phyloP scores from a whole-genome alignment of 2,113 vertebrate genomes.

The Ceyx melanurus region DNA sequence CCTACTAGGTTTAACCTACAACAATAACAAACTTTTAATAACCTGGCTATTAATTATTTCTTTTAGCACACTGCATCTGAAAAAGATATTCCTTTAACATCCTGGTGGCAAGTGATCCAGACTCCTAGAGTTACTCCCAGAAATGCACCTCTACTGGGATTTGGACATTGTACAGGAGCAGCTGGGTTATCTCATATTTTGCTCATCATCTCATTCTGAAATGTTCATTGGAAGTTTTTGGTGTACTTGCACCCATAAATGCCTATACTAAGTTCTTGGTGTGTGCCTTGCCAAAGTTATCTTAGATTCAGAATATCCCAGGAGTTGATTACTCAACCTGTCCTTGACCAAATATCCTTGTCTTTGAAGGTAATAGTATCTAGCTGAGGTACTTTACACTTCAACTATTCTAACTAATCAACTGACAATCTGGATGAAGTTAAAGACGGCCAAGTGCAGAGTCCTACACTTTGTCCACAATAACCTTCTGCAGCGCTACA shows the following conservation, averaged over 20 bases:
- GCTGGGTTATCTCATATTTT: background rate
- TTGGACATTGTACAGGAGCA: background rate
- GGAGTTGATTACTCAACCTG: background rate
- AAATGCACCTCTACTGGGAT: background rate
- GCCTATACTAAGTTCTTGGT: background rate
- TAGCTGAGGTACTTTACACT: background rate
- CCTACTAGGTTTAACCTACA: background rate
- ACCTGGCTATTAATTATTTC: background rate
- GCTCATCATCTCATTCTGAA: background rate
- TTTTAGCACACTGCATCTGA: background rate
- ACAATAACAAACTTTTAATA: background rate
- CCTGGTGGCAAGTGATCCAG: background rate
- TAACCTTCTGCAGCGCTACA: too few relatives aligned
- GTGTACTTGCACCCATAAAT: background rate
- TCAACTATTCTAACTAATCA: background rate
- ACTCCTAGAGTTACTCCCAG: background rate
- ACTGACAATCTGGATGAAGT: too few relatives aligned
- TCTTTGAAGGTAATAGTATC: background rate
- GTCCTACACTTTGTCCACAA: too few relatives aligned
- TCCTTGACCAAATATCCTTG: background rate
- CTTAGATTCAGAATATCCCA: background rate
- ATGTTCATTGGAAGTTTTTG: background rate
- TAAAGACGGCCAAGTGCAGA: too few relatives aligned
- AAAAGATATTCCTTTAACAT: accelerated
- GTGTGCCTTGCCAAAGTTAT: background rate